phyloP scores from a whole-genome alignment of 2,113 vertebrate species.

The Colossoma macropomum region DNA sequence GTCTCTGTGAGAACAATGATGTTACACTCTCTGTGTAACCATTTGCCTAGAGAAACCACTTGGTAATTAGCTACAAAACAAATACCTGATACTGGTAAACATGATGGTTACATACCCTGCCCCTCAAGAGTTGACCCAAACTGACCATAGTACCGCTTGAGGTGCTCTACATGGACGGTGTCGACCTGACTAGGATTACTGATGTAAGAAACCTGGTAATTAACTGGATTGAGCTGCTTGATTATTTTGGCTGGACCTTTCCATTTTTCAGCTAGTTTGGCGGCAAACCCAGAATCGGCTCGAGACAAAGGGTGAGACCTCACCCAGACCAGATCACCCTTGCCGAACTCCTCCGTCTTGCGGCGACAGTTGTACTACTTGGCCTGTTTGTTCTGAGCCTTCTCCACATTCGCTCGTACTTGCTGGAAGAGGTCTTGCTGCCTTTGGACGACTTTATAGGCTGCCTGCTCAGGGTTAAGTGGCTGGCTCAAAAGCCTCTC shows the following conservation, averaged over 20 bases:
- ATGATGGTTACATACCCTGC: too few species aligned
- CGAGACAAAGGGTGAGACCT: not conserved
- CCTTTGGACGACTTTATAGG: too few species aligned
- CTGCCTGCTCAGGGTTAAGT: too few species aligned
- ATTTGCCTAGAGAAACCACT: too few species aligned
- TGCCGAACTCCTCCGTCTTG: not conserved
- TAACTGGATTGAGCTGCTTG: not conserved
- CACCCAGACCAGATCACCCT: not conserved
- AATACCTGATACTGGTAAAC: too few species aligned
- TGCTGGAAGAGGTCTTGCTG: not conserved
- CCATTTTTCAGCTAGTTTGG: not conserved
- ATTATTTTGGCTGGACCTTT: not conserved
- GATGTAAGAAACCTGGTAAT: not conserved
- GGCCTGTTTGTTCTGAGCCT: not conserved
- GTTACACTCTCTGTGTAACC: too few species aligned
- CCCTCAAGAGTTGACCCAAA: too few species aligned
- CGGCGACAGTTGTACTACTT: not conserved
- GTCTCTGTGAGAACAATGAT: too few species aligned
- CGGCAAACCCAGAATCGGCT: not conserved
- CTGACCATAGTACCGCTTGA: too few species aligned
- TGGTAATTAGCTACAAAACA: too few species aligned
- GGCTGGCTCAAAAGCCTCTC: too few species aligned
- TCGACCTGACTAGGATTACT: not conserved
- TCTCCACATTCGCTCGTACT: not conserved
- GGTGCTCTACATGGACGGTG: too few species aligned